Evolutionary conservation across 2,888 invertebrate species (phyloP).

Genomic region (Pammene aurita): DNA sequence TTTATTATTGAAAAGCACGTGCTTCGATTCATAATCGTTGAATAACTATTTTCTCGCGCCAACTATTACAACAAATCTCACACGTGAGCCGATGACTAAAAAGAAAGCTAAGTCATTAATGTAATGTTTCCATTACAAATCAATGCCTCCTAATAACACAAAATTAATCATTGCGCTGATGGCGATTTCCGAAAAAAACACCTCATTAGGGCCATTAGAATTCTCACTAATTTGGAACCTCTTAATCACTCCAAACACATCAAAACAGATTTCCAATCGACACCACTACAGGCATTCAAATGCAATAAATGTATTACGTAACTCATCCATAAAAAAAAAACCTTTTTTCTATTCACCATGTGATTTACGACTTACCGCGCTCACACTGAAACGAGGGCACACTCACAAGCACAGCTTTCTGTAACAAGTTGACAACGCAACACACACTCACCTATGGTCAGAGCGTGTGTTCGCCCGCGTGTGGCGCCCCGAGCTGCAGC

Average conservation of each 20-base stretch:
- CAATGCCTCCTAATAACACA: conserved; percentile 28
- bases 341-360: conserved; percentile 56
- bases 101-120: conserved; percentile 41
- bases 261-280: conserved; percentile 20
- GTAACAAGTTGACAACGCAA: conserved; percentile 34
- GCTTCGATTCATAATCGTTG: conserved; percentile 43
- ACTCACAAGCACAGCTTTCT: conserved; percentile 40
- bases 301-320: conserved; percentile 61
- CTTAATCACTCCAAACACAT: conserved; percentile 30
- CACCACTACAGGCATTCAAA: conserved; percentile 47
- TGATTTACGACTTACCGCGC: conserved; percentile 64
- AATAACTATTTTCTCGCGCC: conserved; percentile 37
- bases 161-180: conserved; percentile 40
- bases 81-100: conserved; percentile 40
- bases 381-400: conserved; percentile 46
- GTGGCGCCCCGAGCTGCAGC: conserved; percentile 84
- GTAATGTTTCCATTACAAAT: conserved; percentile 18
- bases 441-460: conserved; percentile 82
- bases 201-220: conserved; percentile 31
- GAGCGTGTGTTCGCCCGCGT: conserved; percentile 84
- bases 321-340: conserved; percentile 60
- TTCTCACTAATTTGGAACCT: conserved; percentile 29
- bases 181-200: conserved; percentile 40
- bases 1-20: conserved; percentile 52
- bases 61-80: conserved; percentile 23